Percentiles rank a stretch among this genome's conserved stretches.
phyloP scores from a whole-genome alignment of 2,113 vertebrate species.

The Gymnocephalus cernua region DNA sequence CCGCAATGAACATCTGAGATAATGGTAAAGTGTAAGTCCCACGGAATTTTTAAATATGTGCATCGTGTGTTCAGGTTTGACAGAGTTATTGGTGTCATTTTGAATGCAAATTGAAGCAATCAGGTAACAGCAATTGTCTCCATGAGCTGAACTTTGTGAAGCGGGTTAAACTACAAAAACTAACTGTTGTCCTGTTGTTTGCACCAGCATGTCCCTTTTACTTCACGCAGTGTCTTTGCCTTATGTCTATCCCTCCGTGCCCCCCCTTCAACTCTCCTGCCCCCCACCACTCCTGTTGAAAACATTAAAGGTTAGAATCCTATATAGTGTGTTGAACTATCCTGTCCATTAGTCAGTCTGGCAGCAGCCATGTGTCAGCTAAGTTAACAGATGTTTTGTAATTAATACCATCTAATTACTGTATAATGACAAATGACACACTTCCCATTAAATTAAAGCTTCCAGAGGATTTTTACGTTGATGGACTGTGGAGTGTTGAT shows the following conservation, averaged over 20 bases:
- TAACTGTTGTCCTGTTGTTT: not conserved
- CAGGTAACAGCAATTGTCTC: not conserved
- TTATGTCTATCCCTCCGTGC: not conserved
- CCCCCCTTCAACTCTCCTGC: no score
- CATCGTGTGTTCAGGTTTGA: not conserved
- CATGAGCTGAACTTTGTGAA: not conserved
- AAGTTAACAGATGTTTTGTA: slow-evolving; percentile 76
- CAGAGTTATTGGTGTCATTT: not conserved
- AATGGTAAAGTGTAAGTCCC: not conserved
- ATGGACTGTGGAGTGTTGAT: slow-evolving; percentile 80
- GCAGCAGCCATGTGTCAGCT: slow-evolving; percentile 58
- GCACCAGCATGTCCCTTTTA: not conserved
- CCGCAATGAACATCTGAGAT: not conserved
- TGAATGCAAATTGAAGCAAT: not conserved
- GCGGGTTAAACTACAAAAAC: not conserved
- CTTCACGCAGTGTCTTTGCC: not conserved
- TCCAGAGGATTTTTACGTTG: slow-evolving; percentile 61
- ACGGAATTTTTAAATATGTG: not conserved
- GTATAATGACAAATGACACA: slow-evolving; percentile 78
- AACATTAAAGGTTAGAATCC: slow-evolving; percentile 12
- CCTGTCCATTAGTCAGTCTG: slow-evolving; percentile 60
- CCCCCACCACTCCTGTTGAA: not conserved
- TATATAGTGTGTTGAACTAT: slow-evolving; percentile 10
- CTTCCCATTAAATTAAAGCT: slow-evolving; percentile 72
- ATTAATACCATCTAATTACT: slow-evolving; percentile 82